Evolutionary conservation across 2,113 vertebrate species (phyloP).

Genomic region (Orientallactaga bullata): DNA sequence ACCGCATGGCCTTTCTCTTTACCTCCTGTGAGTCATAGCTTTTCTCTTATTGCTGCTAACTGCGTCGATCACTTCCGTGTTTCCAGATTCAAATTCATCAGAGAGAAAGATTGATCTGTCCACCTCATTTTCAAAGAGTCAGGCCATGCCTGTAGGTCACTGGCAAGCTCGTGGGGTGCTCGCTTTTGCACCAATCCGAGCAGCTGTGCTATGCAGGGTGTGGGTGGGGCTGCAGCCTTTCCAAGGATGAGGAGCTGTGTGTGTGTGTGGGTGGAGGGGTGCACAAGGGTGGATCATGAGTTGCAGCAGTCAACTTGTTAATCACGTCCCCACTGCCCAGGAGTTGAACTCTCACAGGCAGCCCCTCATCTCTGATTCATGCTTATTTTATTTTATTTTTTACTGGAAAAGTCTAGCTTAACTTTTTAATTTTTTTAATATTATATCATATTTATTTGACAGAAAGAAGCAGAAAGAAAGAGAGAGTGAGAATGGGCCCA

Average conservation of each 20-base stretch:
- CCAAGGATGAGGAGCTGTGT: neutral
- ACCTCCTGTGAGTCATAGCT: slow-evolving; percentile 33
- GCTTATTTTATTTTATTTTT: too few species aligned
- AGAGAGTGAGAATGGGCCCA: too few species aligned
- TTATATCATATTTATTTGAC: too few species aligned
- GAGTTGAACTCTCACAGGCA: neutral
- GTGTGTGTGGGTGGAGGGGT: too few species aligned
- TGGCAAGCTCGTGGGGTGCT: neutral
- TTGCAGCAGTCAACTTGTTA: neutral
- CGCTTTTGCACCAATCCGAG: neutral
- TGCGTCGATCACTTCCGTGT: neutral
- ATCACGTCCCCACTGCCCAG: neutral
- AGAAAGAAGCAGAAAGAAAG: too few species aligned
- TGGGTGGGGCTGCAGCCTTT: neutral
- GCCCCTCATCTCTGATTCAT: neutral
- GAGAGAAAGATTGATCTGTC: slow-evolving; percentile 44
- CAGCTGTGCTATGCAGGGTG: neutral
- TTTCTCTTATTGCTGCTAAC: slow-evolving; percentile 33
- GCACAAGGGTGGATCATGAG: neutral
- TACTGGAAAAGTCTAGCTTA: too few species aligned
- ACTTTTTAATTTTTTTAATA: too few species aligned
- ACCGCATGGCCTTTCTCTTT: slow-evolving; percentile 4
- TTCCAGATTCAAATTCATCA: slow-evolving; percentile 47
- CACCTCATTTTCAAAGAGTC: slow-evolving; percentile 20
- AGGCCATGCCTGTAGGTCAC: neutral